Conservation (phyloP, 92 coral and sea anemone genomes). For the Phymanthus crucifer region DNA sequence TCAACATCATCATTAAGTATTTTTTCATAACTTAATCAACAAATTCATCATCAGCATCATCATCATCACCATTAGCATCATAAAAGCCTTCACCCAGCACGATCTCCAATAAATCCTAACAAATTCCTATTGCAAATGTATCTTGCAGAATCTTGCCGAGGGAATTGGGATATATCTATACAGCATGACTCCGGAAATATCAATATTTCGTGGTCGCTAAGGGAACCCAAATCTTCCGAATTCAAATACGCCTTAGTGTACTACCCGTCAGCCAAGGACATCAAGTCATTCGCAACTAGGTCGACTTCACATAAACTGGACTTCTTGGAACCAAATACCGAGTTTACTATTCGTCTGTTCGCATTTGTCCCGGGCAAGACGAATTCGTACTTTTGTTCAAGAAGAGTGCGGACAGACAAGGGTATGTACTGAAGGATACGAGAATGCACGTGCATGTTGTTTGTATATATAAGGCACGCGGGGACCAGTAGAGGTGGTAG, state of each 20-base stretch:
- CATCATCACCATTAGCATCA: not conserved
- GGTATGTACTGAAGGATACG: constrained; percentile 10
- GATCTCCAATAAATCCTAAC: not conserved
- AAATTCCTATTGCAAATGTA: not conserved
- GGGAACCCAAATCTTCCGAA: not conserved
- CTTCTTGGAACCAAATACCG: not conserved
- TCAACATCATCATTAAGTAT: no score
- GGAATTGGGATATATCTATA: constrained; percentile 13
- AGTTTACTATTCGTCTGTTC: constrained; percentile 9
- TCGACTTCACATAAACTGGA: constrained; percentile 7
- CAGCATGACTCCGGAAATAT: constrained; percentile 13
- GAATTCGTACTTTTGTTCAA: constrained; percentile 16
- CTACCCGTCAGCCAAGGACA: not conserved
- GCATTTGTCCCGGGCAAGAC: constrained; percentile 2
- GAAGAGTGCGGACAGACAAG: constrained; percentile 2
- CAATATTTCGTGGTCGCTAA: constrained; percentile 3
- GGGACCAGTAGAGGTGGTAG: no score
- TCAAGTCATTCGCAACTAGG: not conserved
- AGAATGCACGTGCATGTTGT: no score
- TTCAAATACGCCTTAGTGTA: not conserved
- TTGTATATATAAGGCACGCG: no score
- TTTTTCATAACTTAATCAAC: no score
- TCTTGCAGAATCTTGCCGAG: constrained; percentile 9
- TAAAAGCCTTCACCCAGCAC: not conserved
- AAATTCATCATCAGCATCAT: no score